Evolutionary conservation across 64 coral and sea anemone genomes (phyloP).

Genomic region (Montipora foliosa): DNA sequence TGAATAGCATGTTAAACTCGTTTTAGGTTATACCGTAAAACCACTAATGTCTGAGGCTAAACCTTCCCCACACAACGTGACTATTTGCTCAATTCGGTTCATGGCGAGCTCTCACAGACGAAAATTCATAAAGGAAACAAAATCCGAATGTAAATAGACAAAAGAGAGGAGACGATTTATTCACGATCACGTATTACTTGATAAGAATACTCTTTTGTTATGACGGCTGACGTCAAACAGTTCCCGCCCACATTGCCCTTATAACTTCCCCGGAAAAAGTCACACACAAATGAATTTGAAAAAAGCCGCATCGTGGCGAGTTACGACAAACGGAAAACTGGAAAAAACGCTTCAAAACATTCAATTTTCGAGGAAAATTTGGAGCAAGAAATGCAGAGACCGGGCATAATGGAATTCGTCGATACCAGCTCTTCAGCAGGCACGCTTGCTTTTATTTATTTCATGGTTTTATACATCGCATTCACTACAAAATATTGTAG

Average conservation of each 20-base stretch:
- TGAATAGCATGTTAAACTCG: not conserved
- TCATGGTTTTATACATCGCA: not conserved
- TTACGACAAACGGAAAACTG: not conserved
- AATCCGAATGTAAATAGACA: constrained; percentile 50
- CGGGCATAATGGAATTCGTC: constrained; percentile 28
- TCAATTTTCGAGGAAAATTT: not conserved
- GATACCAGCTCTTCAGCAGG: constrained; percentile 38
- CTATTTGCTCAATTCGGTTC: not conserved
- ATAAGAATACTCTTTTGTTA: constrained; percentile 34
- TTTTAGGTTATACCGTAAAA: not conserved
- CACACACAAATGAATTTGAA: constrained; percentile 29
- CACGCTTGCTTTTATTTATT: constrained; percentile 30
- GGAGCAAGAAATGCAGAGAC: constrained; percentile 1
- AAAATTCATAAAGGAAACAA: constrained; percentile 41
- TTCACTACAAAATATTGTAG: not conserved
- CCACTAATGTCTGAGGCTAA: not conserved
- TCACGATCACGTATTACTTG: constrained; percentile 46
- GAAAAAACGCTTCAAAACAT: not conserved
- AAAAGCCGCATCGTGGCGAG: constrained; percentile 32
- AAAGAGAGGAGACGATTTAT: constrained; percentile 47
- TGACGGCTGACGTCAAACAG: constrained; percentile 41
- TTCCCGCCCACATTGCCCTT: constrained; percentile 54
- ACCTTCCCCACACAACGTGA: not conserved
- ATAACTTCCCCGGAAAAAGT: constrained; percentile 41
- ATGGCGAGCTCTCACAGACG: not conserved